Evolutionary conservation across 2,888 invertebrate species (phyloP).

Genomic region (Drosophila atripex): DNA sequence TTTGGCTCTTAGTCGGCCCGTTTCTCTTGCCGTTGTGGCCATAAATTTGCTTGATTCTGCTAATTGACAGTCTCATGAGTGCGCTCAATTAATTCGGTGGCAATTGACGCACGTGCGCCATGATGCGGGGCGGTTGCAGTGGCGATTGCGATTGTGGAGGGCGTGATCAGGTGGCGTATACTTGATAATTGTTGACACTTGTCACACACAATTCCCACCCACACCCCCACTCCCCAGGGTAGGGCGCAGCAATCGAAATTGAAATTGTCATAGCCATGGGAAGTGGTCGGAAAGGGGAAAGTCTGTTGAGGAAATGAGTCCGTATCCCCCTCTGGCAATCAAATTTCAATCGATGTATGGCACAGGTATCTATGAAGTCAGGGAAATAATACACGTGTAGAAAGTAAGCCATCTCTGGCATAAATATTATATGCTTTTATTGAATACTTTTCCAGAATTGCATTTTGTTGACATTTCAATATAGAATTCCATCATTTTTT

Average conservation of each 20-base stretch:
- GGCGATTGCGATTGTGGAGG: neutral
- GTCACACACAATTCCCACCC: constrained; percentile 43
- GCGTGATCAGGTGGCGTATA: constrained; percentile 68
- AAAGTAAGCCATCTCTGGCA: neutral
- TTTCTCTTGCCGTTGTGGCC: constrained; percentile 23
- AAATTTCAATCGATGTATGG: constrained; percentile 12
- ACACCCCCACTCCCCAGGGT: too few relatives aligned
- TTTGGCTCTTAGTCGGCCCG: constrained; percentile 26
- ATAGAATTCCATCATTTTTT: too few relatives aligned
- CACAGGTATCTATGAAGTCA: constrained; percentile 10
- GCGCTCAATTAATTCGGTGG: constrained; percentile 68
- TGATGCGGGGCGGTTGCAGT: constrained; percentile 9
- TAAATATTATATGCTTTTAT: neutral
- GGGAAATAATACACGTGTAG: constrained; percentile 10
- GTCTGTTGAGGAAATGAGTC: neutral
- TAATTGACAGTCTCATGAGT: constrained; percentile 75
- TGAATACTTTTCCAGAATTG: constrained; percentile 1
- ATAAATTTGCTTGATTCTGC: constrained; percentile 66
- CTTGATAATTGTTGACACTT: constrained; percentile 76
- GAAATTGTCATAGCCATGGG: constrained; percentile 44
- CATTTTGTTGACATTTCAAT: neutral
- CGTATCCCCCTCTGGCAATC: constrained; percentile 17
- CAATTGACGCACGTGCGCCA: constrained; percentile 67
- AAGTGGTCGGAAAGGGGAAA: constrained; percentile 6
- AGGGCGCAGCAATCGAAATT: constrained; percentile 54